phyloP scores from a whole-genome alignment of 2,113 vertebrate genomes.

The Passer domesticus region DNA sequence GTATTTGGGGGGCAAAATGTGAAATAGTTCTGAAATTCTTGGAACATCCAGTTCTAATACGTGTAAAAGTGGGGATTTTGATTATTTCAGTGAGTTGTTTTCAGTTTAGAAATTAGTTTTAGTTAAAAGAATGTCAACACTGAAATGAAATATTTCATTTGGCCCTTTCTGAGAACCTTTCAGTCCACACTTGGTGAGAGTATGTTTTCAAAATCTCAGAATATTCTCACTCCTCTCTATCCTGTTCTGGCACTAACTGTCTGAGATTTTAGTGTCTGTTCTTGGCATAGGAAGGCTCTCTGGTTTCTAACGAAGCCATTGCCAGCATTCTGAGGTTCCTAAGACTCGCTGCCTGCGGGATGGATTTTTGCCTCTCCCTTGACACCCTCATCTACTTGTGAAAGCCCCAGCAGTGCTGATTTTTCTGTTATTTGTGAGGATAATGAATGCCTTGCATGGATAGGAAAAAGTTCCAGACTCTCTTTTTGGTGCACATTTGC shows the following conservation, averaged over 20 bases:
- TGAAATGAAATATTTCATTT: conserved; percentile 60
- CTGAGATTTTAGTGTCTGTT: conserved; percentile 64
- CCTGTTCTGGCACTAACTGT: conserved; percentile 57
- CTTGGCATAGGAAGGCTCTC: conserved; percentile 35
- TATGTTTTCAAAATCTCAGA: conserved; percentile 55
- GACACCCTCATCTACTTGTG: conserved; percentile 60
- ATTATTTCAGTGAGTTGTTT: conserved; percentile 33
- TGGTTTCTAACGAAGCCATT: conserved; percentile 57
- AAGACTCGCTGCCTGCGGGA: conserved; percentile 38
- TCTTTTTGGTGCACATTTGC: not conserved
- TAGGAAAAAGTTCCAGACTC: conserved; percentile 26
- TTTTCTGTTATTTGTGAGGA: conserved; percentile 57
- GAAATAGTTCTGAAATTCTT: not conserved
- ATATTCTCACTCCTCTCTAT: conserved; percentile 49
- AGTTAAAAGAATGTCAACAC: conserved; percentile 54
- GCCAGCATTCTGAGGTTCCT: conserved; percentile 61
- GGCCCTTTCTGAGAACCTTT: conserved; percentile 49
- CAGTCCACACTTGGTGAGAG: conserved; percentile 44
- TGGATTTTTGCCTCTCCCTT: conserved; percentile 60
- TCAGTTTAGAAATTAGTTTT: conserved; percentile 41
- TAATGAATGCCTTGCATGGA: conserved; percentile 49
- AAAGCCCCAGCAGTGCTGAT: conserved; percentile 55
- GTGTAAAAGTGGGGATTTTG: not conserved
- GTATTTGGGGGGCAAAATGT: not conserved
- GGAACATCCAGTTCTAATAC: not conserved